These are phyloP conservation scores for Poeciliopsis gracilis DNA, from an alignment of 2,797 vertebrate genomes.

Conservation along the genomic window DNA sequence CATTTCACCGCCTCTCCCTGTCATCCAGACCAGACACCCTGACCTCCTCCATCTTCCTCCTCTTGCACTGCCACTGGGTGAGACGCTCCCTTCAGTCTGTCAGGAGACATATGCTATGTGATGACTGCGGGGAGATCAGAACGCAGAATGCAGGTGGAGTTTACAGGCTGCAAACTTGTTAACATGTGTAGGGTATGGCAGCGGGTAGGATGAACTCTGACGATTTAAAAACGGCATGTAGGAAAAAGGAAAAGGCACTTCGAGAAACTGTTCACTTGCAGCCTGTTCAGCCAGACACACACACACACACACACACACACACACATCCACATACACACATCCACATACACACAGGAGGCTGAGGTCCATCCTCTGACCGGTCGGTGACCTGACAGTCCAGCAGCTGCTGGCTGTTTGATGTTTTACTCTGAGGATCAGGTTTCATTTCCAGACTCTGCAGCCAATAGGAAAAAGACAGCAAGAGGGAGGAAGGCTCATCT, in stretches of 20 bases:
- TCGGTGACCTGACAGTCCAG: slow-evolving; percentile 78
- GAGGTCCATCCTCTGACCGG: slow-evolving; percentile 81
- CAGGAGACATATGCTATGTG: slow-evolving; percentile 47
- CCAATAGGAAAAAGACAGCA: slow-evolving; percentile 64
- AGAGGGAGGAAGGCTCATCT: slow-evolving; percentile 54
- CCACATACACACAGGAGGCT: slow-evolving; percentile 54
- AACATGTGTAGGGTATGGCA: not conserved
- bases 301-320: slow-evolving; percentile 22
- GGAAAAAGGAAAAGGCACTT: not conserved
- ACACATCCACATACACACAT: slow-evolving; percentile 32
- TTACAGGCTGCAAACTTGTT: slow-evolving; percentile 33
- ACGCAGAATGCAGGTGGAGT: slow-evolving; percentile 33
- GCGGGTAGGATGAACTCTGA: not conserved
- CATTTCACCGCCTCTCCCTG: slow-evolving; percentile 54
- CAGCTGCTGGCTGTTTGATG: slow-evolving; percentile 85
- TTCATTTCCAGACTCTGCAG: slow-evolving; percentile 73
- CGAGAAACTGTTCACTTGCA: not conserved
- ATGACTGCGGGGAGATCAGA: slow-evolving; percentile 36
- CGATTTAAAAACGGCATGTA: not conserved
- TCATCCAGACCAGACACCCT: slow-evolving; percentile 51
- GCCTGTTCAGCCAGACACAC: not conserved
- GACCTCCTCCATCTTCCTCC: slow-evolving; percentile 56
- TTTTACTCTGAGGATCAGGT: slow-evolving; percentile 78
- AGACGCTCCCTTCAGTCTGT: slow-evolving; percentile 29
- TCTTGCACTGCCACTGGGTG: slow-evolving; percentile 37